Conservation (phyloP, 1,140 invertebrate genomes). For the Drosophila lini region DNA sequence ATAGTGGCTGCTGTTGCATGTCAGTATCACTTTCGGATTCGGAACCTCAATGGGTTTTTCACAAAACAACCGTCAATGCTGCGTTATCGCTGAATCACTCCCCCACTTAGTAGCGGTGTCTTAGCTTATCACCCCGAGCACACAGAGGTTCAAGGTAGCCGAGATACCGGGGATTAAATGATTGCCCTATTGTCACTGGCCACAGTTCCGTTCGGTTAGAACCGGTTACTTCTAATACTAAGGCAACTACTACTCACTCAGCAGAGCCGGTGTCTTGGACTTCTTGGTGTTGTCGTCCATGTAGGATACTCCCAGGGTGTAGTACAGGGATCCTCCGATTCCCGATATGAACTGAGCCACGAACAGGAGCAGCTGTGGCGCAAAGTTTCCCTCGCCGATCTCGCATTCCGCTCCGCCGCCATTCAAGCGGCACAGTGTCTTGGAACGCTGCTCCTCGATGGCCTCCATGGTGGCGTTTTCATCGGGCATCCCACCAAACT, state of each 20-base stretch:
- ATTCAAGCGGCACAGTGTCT: constrained; percentile 78
- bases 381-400: constrained; percentile 86
- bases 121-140: constrained; percentile 7
- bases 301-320: constrained; percentile 89
- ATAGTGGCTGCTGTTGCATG: not conserved
- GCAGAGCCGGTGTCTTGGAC: constrained; percentile 88
- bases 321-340: constrained; percentile 88
- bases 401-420: constrained; percentile 85
- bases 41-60: not conserved
- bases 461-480: constrained; percentile 81
- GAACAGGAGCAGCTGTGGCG: constrained; percentile 87
- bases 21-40: not conserved
- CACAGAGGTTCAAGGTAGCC: constrained; percentile 2
- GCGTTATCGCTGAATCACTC: not conserved
- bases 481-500: constrained; percentile 85
- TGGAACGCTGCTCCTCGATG: constrained; percentile 78
- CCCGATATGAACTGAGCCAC: constrained; percentile 88
- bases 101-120: not conserved
- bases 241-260: constrained; percentile 85
- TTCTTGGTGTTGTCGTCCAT: constrained; percentile 90
- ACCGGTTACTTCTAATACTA: not conserved
- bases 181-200: not conserved
- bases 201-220: not conserved
- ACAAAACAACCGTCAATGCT: constrained; percentile 1
- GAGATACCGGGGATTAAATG: constrained; percentile 19